phyloP scores from a whole-genome alignment of 2,888 invertebrate species.

The Arctia plantaginis region DNA sequence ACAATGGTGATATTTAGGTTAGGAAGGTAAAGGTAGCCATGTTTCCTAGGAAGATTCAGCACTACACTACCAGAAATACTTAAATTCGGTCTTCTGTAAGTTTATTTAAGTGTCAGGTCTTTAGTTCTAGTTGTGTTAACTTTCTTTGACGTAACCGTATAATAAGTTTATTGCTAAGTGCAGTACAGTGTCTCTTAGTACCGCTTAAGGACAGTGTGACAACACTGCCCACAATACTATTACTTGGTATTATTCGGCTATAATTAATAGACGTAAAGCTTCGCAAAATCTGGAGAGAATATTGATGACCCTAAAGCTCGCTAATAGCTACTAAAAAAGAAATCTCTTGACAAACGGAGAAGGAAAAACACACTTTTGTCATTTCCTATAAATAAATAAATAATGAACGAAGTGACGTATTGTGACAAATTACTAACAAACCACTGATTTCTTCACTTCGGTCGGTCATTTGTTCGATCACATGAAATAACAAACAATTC shows the following conservation, averaged over 20 bases:
- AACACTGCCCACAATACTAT: background rate
- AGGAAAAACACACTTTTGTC: background rate
- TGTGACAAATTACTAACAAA: background rate
- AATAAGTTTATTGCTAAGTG: background rate
- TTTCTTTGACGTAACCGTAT: no score
- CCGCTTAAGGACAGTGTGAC: background rate
- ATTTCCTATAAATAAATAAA: constrained; percentile 3
- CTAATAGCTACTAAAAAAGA: background rate
- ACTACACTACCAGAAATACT: no score
- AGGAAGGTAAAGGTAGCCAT: no score
- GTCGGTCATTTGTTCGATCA: background rate
- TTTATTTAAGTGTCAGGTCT: no score
- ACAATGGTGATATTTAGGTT: no score
- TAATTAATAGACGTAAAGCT: background rate
- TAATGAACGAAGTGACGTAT: background rate
- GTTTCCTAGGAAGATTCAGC: no score
- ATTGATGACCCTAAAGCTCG: background rate
- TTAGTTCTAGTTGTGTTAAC: no score
- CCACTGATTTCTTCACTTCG: background rate
- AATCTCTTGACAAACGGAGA: background rate
- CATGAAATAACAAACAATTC: background rate
- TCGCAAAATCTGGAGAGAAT: background rate
- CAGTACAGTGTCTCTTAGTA: background rate
- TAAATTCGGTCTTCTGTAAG: no score
- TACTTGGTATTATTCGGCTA: background rate